A percentile compares a stretch with the other conserved stretches of the same genome.
Evolutionary conservation across 1,140 invertebrate genomes (phyloP).

Genomic region (Lepeophtheirus salmonis): DNA sequence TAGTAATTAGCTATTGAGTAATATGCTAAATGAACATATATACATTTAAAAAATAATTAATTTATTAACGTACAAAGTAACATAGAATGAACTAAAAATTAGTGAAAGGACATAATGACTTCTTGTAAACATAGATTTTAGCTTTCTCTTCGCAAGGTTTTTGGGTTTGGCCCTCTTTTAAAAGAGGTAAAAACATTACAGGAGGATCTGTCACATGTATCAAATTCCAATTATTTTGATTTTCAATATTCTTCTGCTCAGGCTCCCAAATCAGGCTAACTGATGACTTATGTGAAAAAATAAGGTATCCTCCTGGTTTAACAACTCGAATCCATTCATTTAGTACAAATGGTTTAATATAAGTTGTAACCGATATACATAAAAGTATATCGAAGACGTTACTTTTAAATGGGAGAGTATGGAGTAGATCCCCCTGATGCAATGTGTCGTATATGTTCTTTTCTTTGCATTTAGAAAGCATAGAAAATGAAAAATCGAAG

Average conservation of each 20-base stretch:
- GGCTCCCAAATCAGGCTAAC: not conserved
- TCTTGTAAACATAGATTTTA: conserved; percentile 8
- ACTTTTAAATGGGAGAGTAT: not conserved
- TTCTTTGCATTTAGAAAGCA: not conserved
- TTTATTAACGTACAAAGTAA: too few relatives aligned
- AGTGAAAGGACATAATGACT: too few relatives aligned
- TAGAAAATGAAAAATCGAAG: not conserved
- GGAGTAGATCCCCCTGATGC: conserved; percentile 1
- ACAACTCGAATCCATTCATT: not conserved
- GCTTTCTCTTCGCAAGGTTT: conserved; percentile 3
- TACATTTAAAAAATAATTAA: too few relatives aligned
- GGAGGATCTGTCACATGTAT: not conserved
- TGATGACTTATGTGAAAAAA: conserved; percentile 3
- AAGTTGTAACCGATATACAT: conserved; percentile 1
- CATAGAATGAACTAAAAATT: too few relatives aligned
- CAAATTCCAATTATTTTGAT: not conserved
- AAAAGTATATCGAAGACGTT: not conserved
- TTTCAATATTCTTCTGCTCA: not conserved
- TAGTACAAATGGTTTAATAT: not conserved
- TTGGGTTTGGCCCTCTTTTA: conserved; percentile 7
- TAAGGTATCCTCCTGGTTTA: not conserved
- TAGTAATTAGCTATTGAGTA: too few relatives aligned
- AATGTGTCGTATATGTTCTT: not conserved
- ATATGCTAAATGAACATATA: too few relatives aligned
- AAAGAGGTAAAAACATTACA: not conserved